These are phyloP conservation scores for Bilobella aurantiaca DNA, from an alignment of 1,140 invertebrate species.

Conservation along the genomic window DNA sequence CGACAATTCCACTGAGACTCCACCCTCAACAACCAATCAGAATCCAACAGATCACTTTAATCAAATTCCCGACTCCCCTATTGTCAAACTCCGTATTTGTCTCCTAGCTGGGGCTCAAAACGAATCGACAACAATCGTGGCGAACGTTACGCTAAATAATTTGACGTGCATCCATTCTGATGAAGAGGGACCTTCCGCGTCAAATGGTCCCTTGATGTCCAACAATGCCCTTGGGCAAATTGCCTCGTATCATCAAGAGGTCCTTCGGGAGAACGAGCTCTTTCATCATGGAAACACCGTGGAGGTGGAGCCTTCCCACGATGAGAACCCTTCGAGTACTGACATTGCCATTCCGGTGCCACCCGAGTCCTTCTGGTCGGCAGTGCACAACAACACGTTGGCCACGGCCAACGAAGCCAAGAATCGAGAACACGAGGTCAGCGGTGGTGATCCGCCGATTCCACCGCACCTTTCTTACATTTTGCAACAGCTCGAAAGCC, in stretches of 20 bases:
- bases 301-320: neutral
- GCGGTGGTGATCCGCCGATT: constrained; percentile 12
- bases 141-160: neutral
- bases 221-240: constrained; percentile 7
- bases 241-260: neutral
- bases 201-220: constrained; percentile 1
- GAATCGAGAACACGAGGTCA: constrained; percentile 3
- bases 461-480: constrained; percentile 27
- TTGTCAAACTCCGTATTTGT: neutral
- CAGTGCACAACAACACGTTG: constrained; percentile 14
- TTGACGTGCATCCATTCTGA: neutral
- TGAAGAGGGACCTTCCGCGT: neutral
- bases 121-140: neutral
- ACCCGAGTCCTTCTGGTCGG: constrained; percentile 12
- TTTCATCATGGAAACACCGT: neutral
- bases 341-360: constrained; percentile 5
- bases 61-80: neutral
- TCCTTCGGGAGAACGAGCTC: neutral
- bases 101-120: neutral
- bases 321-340: constrained; percentile 5
- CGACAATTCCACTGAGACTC: neutral
- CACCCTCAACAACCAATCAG: neutral
- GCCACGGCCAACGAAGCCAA: constrained; percentile 3
- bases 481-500: constrained; percentile 24
- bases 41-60: neutral